Base-by-base conservation (phyloP, 2,113 vertebrate genomes). In the Hypomesus transpacificus region DNA sequence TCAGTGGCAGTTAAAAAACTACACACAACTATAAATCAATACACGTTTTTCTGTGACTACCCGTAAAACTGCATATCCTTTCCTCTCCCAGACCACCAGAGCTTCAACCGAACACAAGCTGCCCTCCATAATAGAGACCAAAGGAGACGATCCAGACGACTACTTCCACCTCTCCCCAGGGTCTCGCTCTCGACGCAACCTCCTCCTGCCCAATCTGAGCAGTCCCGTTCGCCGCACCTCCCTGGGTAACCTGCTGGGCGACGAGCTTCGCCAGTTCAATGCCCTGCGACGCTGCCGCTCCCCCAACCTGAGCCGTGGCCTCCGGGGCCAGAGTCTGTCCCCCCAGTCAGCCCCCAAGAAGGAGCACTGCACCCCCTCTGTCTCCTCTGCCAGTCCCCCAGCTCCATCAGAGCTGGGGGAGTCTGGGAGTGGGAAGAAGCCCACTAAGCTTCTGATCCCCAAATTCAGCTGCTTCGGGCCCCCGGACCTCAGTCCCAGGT, bases 401-500 rank as follows among this genome's bases (percentile, higher is more conserved):
- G 53, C 72, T 0, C 61, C 78, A 68, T 53, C 80, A 83, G n/a
- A n/a, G n/a, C n/a, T n/a, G n/a, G 39, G 65, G 3, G 79, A 70
- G 61, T 69, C 73, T 0, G 78, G 50, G 9, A 54, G 65, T 70
- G 0, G 79, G 50, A 18, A 59, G 76, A 95, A 91, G 69, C 93
- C 94, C 1, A 81, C 92, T 64, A 94, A 94, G 81, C 92, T 98
- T 70, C 93, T 95, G 68, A 95, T 98, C 76, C 93, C 94, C 2
- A 91, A 93, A 4, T 79, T 96, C 85, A 92, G 90, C 57, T 83
- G 92, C 28, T 86, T 65, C 1, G 92, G 87, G 17, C 91, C 96
- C 6, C 93, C 93, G 0, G 93, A 98, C 67, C 94, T 98, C 71
- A 97, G 96, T 75, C 95, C 96, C 75, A 94, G 96, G 96, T 98